Percentiles rank a stretch among this genome's conserved stretches.
These are phyloP conservation scores for Chymomyza caudatula DNA, from an alignment of 2,888 invertebrate genomes.

Conservation along the genomic window DNA sequence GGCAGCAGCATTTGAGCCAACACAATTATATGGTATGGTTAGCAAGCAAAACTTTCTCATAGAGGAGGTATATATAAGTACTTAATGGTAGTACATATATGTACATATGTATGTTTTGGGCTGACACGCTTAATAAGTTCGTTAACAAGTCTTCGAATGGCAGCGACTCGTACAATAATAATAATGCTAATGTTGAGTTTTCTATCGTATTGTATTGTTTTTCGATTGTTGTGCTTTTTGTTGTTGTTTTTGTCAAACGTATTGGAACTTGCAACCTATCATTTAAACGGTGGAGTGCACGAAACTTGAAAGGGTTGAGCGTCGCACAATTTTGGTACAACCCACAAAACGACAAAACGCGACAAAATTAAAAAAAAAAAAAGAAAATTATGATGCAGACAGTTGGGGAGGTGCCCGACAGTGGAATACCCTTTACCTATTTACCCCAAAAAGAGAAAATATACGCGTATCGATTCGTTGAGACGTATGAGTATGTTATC, in stretches of 20 bases:
- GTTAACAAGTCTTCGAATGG: slow-evolving; percentile 59
- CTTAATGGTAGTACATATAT: not conserved
- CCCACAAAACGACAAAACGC: not conserved
- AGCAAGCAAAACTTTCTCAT: not conserved
- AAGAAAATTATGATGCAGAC: not conserved
- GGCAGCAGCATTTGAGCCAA: not conserved
- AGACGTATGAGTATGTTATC: too few relatives aligned
- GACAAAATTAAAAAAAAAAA: not conserved
- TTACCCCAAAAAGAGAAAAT: not conserved
- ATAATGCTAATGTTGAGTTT: slow-evolving; percentile 17
- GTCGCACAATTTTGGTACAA: not conserved
- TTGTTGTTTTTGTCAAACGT: not conserved
- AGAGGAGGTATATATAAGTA: not conserved
- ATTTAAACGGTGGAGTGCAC: slow-evolving; percentile 17
- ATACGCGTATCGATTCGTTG: too few relatives aligned
- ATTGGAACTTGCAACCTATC: slow-evolving; percentile 1
- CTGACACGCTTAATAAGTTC: slow-evolving; percentile 60
- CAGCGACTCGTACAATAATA: slow-evolving; percentile 7
- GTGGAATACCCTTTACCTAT: too few relatives aligned
- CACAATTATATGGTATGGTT: not conserved
- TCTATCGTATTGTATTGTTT: slow-evolving; percentile 29
- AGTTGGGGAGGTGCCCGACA: too few relatives aligned
- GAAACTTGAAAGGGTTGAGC: slow-evolving; percentile 32
- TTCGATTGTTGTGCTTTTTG: not conserved
- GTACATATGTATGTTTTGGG: not conserved